phyloP scores from a whole-genome alignment of 2,888 invertebrate genomes.

The Tetranychus truncatus region DNA sequence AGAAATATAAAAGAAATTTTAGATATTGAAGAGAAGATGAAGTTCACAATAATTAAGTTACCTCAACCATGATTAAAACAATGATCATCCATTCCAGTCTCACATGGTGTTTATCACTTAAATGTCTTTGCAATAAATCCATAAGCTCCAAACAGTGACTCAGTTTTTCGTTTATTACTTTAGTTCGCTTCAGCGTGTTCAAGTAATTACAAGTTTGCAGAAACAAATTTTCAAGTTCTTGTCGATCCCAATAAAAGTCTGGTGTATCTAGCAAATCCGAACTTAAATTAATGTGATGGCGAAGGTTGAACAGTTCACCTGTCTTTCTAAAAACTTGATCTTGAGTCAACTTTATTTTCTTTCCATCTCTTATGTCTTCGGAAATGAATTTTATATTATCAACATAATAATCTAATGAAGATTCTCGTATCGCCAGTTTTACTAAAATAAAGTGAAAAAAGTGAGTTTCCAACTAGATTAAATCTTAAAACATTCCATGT shows the following conservation, averaged over 20 bases:
- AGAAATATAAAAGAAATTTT: not conserved
- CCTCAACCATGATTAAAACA: constrained; percentile 80
- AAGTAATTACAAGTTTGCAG: constrained; percentile 63
- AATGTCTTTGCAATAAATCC: constrained; percentile 66
- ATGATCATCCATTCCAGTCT: constrained; percentile 95
- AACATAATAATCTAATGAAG: constrained; percentile 59
- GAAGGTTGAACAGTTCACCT: constrained; percentile 68
- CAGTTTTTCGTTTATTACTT: constrained; percentile 82
- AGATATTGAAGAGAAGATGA: not conserved
- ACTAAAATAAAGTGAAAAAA: constrained; percentile 37
- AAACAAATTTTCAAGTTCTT: constrained; percentile 66
- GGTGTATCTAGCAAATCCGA: constrained; percentile 85
- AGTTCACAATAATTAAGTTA: constrained; percentile 32
- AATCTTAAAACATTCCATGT: not conserved
- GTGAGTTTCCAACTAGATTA: not conserved
- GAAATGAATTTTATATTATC: constrained; percentile 63
- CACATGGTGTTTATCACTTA: constrained; percentile 78
- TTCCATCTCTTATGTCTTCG: constrained; percentile 55
- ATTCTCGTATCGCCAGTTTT: constrained; percentile 84
- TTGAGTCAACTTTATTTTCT: constrained; percentile 48
- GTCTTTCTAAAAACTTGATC: constrained; percentile 54
- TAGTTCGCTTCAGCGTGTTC: constrained; percentile 60
- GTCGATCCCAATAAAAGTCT: constrained; percentile 95
- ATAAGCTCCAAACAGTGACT: constrained; percentile 82
- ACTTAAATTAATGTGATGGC: constrained; percentile 70